Evolutionary conservation across 2,113 vertebrate genomes (phyloP), one percentile per base, ranked within the genome.

Genomic region (Garra rufa): DNA sequence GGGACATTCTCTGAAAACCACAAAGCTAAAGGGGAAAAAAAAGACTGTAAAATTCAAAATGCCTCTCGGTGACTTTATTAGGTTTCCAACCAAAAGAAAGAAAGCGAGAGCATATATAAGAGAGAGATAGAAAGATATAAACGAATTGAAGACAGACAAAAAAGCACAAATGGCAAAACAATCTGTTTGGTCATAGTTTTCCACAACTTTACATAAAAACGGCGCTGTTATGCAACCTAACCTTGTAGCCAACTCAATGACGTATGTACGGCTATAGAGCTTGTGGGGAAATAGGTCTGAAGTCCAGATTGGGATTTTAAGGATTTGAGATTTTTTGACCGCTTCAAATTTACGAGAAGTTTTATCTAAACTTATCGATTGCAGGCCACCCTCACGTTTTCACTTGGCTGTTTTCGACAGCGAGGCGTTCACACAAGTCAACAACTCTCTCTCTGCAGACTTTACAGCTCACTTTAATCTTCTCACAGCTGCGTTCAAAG

Each of bases 31-130:
- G 75, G 9, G 55, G 26, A n/a, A 73, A 83, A 76, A 77, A 81
- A 70, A 67, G 2, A 65, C 48, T 69, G 81, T 57, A 46, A 83
- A 87, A 76, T 65, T 81, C 80, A 84, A 65, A 83, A 70, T 79
- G 75, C 48, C 48, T 86, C 70, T 70, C 24, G 6, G 76, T 63
- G 76, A 82, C 81, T 96, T 96, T 96, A 97, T 96, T 96, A 95
- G 91, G 89, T 90, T 91, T 93, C 84, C 83, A 77, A 89, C 87
- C 91, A 88, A 92, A 89, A 92, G 88, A 91, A 94, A 95, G 52
- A 91, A 94, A 24, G 43, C 9, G 9, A 57, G 13, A 13, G 15
- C 1, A 0, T 50, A 50, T 50, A 50, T 30, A 46, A 76, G 50
- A 77, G 46, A 41, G 28, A 63, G 28, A 81, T 38, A 38, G 21